Evolutionary conservation across 2,888 invertebrate species (phyloP).

Genomic region (Drosophila kambysellisi): DNA sequence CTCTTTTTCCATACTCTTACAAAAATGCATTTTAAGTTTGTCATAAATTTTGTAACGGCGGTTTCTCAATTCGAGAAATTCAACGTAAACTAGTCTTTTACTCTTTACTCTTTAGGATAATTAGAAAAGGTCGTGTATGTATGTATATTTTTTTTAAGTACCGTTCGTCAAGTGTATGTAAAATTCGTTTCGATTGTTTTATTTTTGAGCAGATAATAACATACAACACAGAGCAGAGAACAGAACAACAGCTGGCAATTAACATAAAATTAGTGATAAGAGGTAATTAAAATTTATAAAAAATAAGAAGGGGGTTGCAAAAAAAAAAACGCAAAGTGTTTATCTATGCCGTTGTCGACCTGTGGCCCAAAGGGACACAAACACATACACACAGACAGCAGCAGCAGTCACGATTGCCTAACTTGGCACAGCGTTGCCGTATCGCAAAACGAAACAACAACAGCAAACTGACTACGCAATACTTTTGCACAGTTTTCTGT

Average conservation of each 20-base stretch:
- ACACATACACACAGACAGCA: neutral
- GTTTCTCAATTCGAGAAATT: neutral
- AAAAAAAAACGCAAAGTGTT: conserved; percentile 54
- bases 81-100: neutral
- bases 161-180: neutral
- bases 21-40: neutral
- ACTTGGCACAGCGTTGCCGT: conserved; percentile 44
- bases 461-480: conserved; percentile 36
- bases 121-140: neutral
- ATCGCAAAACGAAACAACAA: conserved; percentile 35
- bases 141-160: neutral
- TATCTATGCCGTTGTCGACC: conserved; percentile 57
- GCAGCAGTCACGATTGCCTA: conserved; percentile 40
- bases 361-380: conserved; percentile 32
- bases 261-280: conserved; percentile 83
- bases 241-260: conserved; percentile 74
- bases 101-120: neutral
- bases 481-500: conserved; percentile 55
- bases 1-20: neutral
- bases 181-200: conserved; percentile 1
- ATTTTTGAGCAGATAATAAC: conserved; percentile 43
- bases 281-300: conserved; percentile 70
- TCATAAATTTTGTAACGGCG: neutral
- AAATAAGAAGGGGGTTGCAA: neutral
- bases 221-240: conserved; percentile 35